Evolutionary conservation across 2,113 vertebrate species (phyloP).

Genomic region (Odontesthes bonariensis): DNA sequence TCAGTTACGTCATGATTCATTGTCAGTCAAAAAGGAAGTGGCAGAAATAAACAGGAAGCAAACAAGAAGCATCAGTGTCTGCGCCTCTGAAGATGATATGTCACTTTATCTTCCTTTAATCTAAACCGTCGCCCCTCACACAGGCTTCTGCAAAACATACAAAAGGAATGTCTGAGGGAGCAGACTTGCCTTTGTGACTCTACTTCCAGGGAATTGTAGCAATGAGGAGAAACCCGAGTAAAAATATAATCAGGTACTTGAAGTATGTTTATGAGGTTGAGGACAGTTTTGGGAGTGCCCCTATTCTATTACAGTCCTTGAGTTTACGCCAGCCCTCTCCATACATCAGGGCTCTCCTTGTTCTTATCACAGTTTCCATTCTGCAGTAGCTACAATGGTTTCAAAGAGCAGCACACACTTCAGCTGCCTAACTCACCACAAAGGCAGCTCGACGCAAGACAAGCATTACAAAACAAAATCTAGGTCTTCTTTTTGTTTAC

Average conservation of each 20-base stretch:
- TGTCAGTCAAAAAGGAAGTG: constrained; percentile 45
- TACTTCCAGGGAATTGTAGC: constrained; percentile 2
- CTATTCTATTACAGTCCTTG: constrained; percentile 43
- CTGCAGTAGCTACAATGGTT: constrained; percentile 22
- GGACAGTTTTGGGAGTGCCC: constrained; percentile 29
- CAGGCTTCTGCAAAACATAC: not conserved
- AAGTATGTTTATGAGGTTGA: constrained; percentile 42
- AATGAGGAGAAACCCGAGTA: not conserved
- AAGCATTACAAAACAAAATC: not conserved
- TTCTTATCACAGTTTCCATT: constrained; percentile 54
- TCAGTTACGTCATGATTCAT: not conserved
- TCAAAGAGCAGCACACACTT: constrained; percentile 12
- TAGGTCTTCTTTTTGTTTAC: not conserved
- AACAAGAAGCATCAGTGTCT: constrained; percentile 58
- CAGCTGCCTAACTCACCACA: not conserved
- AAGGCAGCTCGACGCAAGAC: constrained; percentile 1
- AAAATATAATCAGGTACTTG: constrained; percentile 31
- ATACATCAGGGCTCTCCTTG: constrained; percentile 6
- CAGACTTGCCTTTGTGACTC: not conserved
- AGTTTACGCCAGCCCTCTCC: constrained; percentile 40
- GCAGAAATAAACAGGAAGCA: constrained; percentile 57
- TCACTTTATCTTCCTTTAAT: not conserved
- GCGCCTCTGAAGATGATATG: constrained; percentile 7
- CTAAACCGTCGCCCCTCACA: not conserved
- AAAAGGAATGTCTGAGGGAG: not conserved